Percentiles rank a stretch among this genome's conserved stretches.
phyloP scores from a whole-genome alignment of 1,140 invertebrate species.

The Monomorium pharaonis region DNA sequence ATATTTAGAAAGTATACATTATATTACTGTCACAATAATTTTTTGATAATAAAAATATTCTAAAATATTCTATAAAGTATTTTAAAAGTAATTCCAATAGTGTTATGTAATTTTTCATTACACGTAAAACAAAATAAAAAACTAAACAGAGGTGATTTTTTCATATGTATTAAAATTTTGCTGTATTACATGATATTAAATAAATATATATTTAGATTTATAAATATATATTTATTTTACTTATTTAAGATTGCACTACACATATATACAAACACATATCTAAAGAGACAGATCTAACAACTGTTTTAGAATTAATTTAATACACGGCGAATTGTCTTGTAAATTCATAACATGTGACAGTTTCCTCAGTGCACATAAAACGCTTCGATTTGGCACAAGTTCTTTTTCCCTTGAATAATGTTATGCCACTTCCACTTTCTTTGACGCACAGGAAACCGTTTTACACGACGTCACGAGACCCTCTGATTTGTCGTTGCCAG shows the following conservation, averaged over 20 bases:
- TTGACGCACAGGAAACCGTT: background rate
- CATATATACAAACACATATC: background rate
- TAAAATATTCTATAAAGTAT: too few relatives aligned
- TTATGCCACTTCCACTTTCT: constrained; percentile 5
- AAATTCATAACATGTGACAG: background rate
- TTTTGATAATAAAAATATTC: too few relatives aligned
- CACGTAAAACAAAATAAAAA: background rate
- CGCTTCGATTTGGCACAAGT: background rate
- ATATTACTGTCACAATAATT: background rate
- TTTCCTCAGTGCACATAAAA: background rate
- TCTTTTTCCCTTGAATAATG: background rate
- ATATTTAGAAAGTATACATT: background rate
- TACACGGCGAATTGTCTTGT: background rate
- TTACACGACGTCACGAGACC: background rate
- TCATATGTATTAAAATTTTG: background rate
- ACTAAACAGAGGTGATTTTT: too few relatives aligned
- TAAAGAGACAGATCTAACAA: too few relatives aligned
- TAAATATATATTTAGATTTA: background rate
- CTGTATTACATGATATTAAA: background rate
- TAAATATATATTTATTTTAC: background rate
- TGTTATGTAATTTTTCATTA: background rate
- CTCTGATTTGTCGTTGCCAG: background rate
- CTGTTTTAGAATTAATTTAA: background rate
- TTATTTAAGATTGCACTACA: background rate
- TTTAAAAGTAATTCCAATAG: too few relatives aligned